These are phyloP conservation scores for Coregonus clupeaformis DNA, from an alignment of 2,113 vertebrate genomes.

Conservation along the genomic window DNA sequence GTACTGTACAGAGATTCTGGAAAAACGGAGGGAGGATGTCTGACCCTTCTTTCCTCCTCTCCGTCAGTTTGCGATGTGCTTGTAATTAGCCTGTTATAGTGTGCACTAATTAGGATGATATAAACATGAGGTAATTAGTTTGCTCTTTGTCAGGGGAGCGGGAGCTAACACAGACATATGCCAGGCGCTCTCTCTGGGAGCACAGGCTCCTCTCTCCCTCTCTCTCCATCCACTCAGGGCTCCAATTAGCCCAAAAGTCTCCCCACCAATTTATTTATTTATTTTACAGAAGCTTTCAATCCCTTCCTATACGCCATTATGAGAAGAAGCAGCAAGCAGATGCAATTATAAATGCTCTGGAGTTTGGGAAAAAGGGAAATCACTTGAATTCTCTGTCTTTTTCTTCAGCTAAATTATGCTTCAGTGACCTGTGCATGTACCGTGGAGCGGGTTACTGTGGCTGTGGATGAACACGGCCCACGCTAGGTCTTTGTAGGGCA, in stretches of 20 bases:
- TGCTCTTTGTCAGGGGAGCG: conserved; percentile 51
- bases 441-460: too few relatives aligned
- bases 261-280: conserved; percentile 30
- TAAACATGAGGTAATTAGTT: conserved; percentile 66
- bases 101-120: conserved; percentile 55
- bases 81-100: conserved; percentile 56
- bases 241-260: conserved; percentile 60
- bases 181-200: conserved; percentile 42
- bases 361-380: too few relatives aligned
- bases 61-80: conserved; percentile 22
- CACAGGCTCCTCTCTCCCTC: conserved; percentile 29
- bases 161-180: conserved; percentile 55
- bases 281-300: too few relatives aligned
- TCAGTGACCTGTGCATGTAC: too few relatives aligned
- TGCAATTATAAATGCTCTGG: conserved; percentile 19
- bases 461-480: too few relatives aligned
- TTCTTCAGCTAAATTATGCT: too few relatives aligned
- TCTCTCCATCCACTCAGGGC: conserved; percentile 44
- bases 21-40: conserved; percentile 17
- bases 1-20: too few relatives aligned
- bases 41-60: conserved; percentile 16
- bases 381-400: too few relatives aligned
- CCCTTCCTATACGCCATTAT: too few relatives aligned
- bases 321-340: too few relatives aligned
- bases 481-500: not conserved